Evolutionary conservation across 2,113 vertebrate species (phyloP).

Genomic region (Zosterops borbonicus): DNA sequence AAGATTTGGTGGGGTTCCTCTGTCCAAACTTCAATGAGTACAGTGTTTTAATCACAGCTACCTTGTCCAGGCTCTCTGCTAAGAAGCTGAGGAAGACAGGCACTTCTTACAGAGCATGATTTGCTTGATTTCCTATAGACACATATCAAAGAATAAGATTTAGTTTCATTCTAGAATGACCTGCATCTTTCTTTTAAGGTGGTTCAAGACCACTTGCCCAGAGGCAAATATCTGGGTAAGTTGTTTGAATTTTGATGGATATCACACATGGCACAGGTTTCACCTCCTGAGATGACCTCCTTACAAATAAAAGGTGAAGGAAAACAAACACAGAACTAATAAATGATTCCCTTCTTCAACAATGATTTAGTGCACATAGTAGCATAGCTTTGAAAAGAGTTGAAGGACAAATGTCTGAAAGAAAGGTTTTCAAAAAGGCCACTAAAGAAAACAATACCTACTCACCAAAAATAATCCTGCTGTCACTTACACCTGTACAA

Average conservation of each 20-base stretch:
- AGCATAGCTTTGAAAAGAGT: not conserved
- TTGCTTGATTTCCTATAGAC: not conserved
- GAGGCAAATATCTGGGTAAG: not conserved
- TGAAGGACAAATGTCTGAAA: not conserved
- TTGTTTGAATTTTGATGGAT: not conserved
- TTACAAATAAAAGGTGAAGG: not conserved
- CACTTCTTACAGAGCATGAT: not conserved
- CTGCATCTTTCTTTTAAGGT: not conserved
- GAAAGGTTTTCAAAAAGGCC: not conserved
- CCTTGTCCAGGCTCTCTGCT: not conserved
- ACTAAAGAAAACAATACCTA: not conserved
- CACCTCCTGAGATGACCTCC: not conserved
- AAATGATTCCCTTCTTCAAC: not conserved
- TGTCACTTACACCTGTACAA: not conserved
- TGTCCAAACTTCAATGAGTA: accelerated
- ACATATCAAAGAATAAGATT: not conserved
- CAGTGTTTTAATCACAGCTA: not conserved
- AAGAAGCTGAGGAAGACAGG: not conserved
- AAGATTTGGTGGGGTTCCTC: not conserved
- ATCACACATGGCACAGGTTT: not conserved
- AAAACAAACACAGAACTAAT: not conserved
- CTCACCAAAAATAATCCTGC: not conserved
- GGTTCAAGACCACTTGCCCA: not conserved
- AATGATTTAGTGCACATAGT: accelerated
- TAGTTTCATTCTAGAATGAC: not conserved